Base-by-base conservation (phyloP, 2,797 vertebrate genomes). In the Chaetodon trifasciatus region DNA sequence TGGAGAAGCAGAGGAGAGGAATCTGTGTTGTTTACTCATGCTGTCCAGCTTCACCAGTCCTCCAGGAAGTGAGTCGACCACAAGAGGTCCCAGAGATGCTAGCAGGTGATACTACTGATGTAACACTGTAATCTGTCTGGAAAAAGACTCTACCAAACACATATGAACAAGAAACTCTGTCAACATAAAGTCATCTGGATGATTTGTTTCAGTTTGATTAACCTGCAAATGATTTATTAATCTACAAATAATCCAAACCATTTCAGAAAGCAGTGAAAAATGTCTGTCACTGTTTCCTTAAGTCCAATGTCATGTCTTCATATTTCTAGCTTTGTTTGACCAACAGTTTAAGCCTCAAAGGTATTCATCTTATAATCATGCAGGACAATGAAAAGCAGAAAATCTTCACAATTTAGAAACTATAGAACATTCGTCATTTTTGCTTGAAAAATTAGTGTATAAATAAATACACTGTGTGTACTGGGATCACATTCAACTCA, bases 21-120 rank as follows among this genome's bases (percentile, higher is more conserved):
- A 95, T 95, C 81, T 71, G 88, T 81, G 84, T 79, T 92, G 88
- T 92, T 89, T 84, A 86, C 81, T 87, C 57, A 24, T 57, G 78
- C 56, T 70, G 82, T 86, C 79, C 58, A 84, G 88, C 75, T 84
- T 83, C 52, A 68, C 65, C 8, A 55, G 72, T 19, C 19, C 47
- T 79, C 60, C 74, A 67, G 76, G 72, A 86, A 74, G 60, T 67
- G 19, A 79, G 57, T 55, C 10, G 17, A 64, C 60, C 57, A 68
- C 2, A 3, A 11, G 16, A 58, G 21, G n/a, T 76, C 47, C 46
- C 11, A 47, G 61, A 81, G 73, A 40, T 21, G 77, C 69, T 37
- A 61, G 15, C 76, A 55, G 64, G 70, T 76, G 75, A 78, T 35
- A 24, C 46, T 15, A 49, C 1, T 19, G 57, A n/a, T 75, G 32